Evolutionary conservation across 2,888 invertebrate genomes (phyloP), one percentile per base, ranked within the genome.

Genomic region (Phyto melanocephala): DNA sequence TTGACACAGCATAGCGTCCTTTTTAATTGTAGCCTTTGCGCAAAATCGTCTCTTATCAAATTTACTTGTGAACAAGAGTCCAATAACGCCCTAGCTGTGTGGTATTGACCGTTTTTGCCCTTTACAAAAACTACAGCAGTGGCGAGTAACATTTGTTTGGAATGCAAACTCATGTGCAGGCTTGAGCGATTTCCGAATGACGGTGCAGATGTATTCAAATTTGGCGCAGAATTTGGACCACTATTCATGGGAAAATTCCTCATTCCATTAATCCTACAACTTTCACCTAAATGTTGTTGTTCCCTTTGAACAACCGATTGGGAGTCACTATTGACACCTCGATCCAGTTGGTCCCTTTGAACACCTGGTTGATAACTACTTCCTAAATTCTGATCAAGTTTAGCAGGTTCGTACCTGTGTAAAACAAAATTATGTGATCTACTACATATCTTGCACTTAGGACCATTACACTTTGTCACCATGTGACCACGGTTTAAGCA

Each of bases 101-200:
- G n/a, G 15, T 47, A 75, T 2, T 75, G 13, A 11, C 33, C 54
- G 45, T 15, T 33, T 17, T 33, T 40, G 13, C 52, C 17, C 20
- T 62, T 58, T 5, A 62, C 37, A n/a, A 24, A 8, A 1, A 77
- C 76, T 11, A 75, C 10, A 1, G 76, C 76, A 1, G 76, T 76
- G 10, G 76, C 56, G 1, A 76, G 20, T 7, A 76, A 24, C 0
- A 76, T 24, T 17, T 76, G 50, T 4, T 54, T 11, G 7, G 17
- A 40, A 15, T 40, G 15, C 3, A 17, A 28, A 22, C 54, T 11
- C 28, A 68, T 42, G 17, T 40, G 28, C 42, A 42, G 24, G 15
- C 37, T n/a, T n/a, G n/a, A n/a, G n/a, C n/a, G n/a, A n/a, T 50
- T 0, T 35, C n/a, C 1, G 6, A n/a, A 17, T 62, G 45, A 13